Base-by-base conservation (phyloP, 2,797 vertebrate species). In the Paratrypauchen microcephalus region DNA sequence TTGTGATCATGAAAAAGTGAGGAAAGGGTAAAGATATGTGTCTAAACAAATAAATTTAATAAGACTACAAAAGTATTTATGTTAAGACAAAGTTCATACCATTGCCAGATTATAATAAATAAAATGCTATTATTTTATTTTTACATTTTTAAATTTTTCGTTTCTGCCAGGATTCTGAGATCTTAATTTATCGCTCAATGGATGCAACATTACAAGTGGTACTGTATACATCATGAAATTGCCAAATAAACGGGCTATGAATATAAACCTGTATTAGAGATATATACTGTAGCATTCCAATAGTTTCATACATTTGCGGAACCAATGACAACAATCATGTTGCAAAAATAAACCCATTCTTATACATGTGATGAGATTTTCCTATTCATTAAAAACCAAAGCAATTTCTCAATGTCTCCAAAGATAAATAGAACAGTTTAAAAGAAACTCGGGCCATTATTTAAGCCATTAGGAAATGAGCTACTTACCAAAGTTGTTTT, bases 391-490 rank as follows among this genome's bases (percentile, higher is more conserved):
- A 55, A 66, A 15, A 66, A 52, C 18, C 1, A 39, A 63, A 28
- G 39, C 0, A 24, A 66, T 66, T 54, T 68, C 28, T 66, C 45
- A n/a, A 41, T 28, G 47, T 56, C 30, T 70, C 39, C 55, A 13
- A 48, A 19, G 30, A 60, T 48, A 52, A 65, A n/a, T 70, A 23
- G 19, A 21, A 8, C n/a, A 57, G 70, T 69, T 69, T 57, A 65
- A 64, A 60, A 45, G 58, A 32, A 72, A 63, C 48, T 69, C 50
- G 36, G 57, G 55, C 28, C 9, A 26, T 2, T 61, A 65, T 66
- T 48, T 64, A 64, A 70, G 36, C 48, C 62, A 81, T 73, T 60
- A 77, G 56, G 19, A 73, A 74, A 77, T 64, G 39, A 32, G 21
- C 8, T 73, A 60, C 74, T 77, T 61, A 60, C 26, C 19, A 66